phyloP scores from a whole-genome alignment of 2,113 vertebrate species.

The Sinocyclocheilus anshuiensis region DNA sequence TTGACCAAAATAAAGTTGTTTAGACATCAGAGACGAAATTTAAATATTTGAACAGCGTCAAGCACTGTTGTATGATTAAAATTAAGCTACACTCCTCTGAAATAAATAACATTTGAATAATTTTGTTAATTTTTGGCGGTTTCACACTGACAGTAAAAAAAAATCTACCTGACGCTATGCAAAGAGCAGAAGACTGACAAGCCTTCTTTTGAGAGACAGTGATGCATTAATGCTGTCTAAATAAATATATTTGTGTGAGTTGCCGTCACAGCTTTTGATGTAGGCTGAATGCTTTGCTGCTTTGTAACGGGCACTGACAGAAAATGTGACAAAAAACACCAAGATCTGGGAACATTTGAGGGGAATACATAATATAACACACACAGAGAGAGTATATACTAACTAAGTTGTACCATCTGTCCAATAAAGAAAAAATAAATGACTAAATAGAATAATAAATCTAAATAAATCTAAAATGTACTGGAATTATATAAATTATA shows the following conservation, averaged over 20 bases:
- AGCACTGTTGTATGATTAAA: not conserved
- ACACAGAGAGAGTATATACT: too few species aligned
- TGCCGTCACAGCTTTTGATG: not conserved
- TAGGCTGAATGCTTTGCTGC: constrained; percentile 4
- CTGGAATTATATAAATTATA: too few species aligned
- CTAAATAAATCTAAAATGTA: too few species aligned
- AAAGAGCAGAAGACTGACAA: constrained; percentile 11
- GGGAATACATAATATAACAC: too few species aligned
- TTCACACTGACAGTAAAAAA: not conserved
- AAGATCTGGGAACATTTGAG: not conserved
- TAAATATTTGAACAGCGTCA: constrained; percentile 13
- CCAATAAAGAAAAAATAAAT: too few species aligned
- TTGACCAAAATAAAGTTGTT: constrained; percentile 26
- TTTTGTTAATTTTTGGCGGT: not conserved
- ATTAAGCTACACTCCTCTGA: not conserved
- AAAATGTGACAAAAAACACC: not conserved
- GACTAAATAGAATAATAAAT: too few species aligned
- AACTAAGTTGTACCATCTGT: too few species aligned
- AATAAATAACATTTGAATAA: not conserved
- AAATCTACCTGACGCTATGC: not conserved
- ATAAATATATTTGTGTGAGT: constrained; percentile 42
- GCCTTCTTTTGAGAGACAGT: constrained; percentile 10
- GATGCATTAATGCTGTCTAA: constrained; percentile 36
- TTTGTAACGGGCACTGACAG: not conserved
- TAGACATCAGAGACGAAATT: constrained; percentile 12